Conservation (phyloP, 2,113 vertebrate species). For the Ramphastos sulfuratus region DNA sequence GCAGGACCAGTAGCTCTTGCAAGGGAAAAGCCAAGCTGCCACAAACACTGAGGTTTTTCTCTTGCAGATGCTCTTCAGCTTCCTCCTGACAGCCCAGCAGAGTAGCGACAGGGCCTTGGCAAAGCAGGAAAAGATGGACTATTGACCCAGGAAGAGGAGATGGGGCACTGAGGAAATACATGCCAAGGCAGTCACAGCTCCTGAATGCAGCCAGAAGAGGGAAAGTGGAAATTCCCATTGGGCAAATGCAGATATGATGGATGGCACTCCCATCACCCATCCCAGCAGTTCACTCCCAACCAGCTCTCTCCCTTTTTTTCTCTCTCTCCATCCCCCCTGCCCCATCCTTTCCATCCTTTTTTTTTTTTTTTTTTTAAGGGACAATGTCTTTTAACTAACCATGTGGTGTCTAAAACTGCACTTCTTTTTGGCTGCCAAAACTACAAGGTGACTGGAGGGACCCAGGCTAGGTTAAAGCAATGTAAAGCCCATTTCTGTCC, state of each 20-base stretch:
- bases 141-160: neutral
- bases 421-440: too few species aligned
- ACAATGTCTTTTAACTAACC: neutral
- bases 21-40: neutral
- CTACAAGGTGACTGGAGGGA: neutral
- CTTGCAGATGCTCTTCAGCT: neutral
- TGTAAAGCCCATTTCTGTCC: neutral
- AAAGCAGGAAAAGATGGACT: neutral
- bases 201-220: neutral
- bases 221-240: neutral
- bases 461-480: neutral
- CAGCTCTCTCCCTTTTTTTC: neutral
- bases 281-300: neutral
- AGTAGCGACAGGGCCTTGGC: neutral
- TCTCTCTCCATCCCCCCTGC: neutral
- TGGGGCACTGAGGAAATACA: neutral
- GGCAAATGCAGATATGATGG: slow-evolving; percentile 30
- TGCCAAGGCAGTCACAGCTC: neutral
- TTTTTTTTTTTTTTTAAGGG: neutral
- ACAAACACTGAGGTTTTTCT: neutral
- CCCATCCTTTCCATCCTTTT: neutral
- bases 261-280: slow-evolving; percentile 27
- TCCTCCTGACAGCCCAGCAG: neutral
- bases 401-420: neutral
- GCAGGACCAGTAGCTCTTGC: neutral